Evolutionary conservation across 1,140 invertebrate species (phyloP).

Genomic region (Papilio polyxenes): DNA sequence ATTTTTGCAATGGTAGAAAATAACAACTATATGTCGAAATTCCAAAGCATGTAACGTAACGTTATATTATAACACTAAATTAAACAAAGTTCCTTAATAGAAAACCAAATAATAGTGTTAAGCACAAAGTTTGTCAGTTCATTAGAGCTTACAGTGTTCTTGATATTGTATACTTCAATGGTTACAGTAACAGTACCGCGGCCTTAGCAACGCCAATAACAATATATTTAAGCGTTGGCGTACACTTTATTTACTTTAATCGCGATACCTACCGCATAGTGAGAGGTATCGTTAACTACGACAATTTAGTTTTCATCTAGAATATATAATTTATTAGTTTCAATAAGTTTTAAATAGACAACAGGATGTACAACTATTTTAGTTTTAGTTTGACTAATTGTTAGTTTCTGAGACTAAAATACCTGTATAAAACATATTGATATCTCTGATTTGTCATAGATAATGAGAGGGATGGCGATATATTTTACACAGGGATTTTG

Average conservation of each 20-base stretch:
- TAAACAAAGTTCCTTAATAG: background rate
- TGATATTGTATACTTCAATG: conserved; percentile 33
- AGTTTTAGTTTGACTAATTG: no score
- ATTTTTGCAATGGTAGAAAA: no score
- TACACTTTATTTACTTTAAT: conserved; percentile 35
- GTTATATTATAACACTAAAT: background rate
- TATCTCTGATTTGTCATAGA: no score
- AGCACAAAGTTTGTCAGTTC: background rate
- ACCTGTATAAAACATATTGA: no score
- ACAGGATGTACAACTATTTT: background rate
- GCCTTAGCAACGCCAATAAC: conserved; percentile 27
- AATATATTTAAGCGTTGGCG: conserved; percentile 36
- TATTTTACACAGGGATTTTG: no score
- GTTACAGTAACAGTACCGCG: conserved; percentile 31
- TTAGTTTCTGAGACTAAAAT: no score
- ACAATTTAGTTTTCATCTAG: conserved; percentile 27
- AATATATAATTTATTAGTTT: background rate
- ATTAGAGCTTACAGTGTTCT: conserved; percentile 21
- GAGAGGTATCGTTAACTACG: conserved; percentile 10
- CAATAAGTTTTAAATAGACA: background rate
- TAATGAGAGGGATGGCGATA: no score
- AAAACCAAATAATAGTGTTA: background rate
- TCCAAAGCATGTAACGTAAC: background rate
- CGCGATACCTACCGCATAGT: conserved; percentile 36
- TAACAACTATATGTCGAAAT: background rate